Evolutionary conservation across 2,797 vertebrate genomes (phyloP), one percentile per base, ranked within the genome.

Genomic region (Silurus aristotelis): DNA sequence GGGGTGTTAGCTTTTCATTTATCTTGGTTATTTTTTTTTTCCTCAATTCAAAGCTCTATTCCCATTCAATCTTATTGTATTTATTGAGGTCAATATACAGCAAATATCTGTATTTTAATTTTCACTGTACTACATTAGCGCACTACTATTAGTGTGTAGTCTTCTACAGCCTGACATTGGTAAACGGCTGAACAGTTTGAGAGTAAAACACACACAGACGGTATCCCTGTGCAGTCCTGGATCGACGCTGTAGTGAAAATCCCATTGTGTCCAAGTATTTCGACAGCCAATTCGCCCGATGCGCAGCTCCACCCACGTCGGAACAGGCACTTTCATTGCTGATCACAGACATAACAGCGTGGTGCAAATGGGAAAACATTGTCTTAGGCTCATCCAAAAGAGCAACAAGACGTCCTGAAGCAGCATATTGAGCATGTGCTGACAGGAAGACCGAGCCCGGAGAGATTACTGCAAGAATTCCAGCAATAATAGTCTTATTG

Each of bases 281-380:
- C 27, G 17, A 31, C 75, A 20, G 75, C 55, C 75, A 77, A 58
- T 17, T 17, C 17, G 25, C 75, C 17, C 58, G 75, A 31, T 10
- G 75, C 25, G 17, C 55, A 60, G 55, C 55, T 77, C 75, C 55
- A 60, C 73, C 25, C 55, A 77, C 73, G 3, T 56, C 52, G 17
- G 15, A 76, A 76, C 73, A 31, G 27, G 52, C 15, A 20, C 25
- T 58, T 77, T 77, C 17, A 20, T 58, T 31, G 31, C 73, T 12
- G 55, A 77, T 77, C 73, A 58, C n/a, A 77, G 73, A 77, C 73
- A 31, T 12, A 58, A 31, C 55, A 31, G 58, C 55, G 19, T 77
- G 17, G 17, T 38, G 55, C 55, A 60, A 77, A 31, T 20, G 55
- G 73, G 73, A 77, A 77, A 77, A 31, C 25, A 76, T 10, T 38